These are phyloP conservation scores for Dendrophyllia cribrosa DNA, from an alignment of 64 coral and sea anemone species.

Conservation along the genomic window DNA sequence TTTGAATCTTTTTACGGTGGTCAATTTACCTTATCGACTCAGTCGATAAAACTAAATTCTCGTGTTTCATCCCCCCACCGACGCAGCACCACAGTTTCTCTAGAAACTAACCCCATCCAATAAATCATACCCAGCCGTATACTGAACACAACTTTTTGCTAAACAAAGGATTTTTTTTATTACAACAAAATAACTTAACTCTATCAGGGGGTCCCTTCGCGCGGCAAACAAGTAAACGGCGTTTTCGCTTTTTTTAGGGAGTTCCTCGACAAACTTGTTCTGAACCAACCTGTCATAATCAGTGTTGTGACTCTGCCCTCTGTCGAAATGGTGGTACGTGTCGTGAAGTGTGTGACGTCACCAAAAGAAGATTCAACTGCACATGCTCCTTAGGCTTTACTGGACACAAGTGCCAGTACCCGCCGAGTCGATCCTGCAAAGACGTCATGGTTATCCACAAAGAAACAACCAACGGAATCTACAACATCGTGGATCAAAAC, in stretches of 20 bases:
- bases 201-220: too few species aligned
- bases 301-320: neutral
- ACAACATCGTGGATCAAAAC: neutral
- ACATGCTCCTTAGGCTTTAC: neutral
- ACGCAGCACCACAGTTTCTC: too few species aligned
- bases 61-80: too few species aligned
- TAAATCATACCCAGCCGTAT: too few species aligned
- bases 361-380: constrained; percentile 3
- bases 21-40: too few species aligned
- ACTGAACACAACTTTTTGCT: too few species aligned
- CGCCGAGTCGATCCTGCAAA: neutral
- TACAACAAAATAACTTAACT: too few species aligned
- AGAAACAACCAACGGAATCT: neutral
- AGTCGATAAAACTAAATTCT: too few species aligned
- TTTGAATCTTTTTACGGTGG: too few species aligned
- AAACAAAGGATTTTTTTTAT: too few species aligned
- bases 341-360: constrained; percentile 20
- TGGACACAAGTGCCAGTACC: neutral
- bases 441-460: neutral
- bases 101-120: too few species aligned
- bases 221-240: too few species aligned
- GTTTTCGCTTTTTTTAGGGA: neutral
- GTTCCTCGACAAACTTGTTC: neutral
- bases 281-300: neutral
- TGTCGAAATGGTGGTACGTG: neutral